Evolutionary conservation across 2,113 vertebrate species (phyloP), one percentile per base, ranked within the genome.

Genomic region (Mastomys natalensis): DNA sequence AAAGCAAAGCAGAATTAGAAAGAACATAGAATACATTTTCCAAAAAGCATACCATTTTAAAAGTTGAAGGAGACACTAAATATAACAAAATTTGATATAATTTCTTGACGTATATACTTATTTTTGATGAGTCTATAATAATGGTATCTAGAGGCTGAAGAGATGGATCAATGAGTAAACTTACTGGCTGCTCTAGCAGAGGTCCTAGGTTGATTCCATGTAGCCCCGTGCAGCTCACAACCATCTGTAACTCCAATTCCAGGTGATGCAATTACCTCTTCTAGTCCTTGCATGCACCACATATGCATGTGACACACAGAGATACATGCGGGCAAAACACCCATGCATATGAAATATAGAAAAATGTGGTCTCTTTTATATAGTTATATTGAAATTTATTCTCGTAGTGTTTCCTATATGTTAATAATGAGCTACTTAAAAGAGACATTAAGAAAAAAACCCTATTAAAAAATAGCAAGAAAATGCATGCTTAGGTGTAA

Each of bases 61-160:
- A 7, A 45, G 2, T 66, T 2, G 60, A 94, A 34, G 2, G 70
- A 53, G 10, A 0, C 66, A 26, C 11, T 58, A 40, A 88, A 15
- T 6, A 77, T 78, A 45, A 40, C 51, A 80, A n/a, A 51, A 66
- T 45, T 26, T 64, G 45, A 40, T 16, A 70, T 5, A 66, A 45
- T 78, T 92, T 94, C 40, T 94, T 68, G 0, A 62, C 87, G 15
- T 90, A 64, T 77, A 70, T 84, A 68, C 31, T 91, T 48, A 70
- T 76, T 62, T 73, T 6, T 60, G 70, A 87, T 37, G 72, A n/a
- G n/a, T 64, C 45, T 91, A 86, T 48, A 60, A 72, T 87, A 8
- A 34, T 34, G 15, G 1, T 80, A 26, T 80, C 21, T n/a, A 82
- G 53, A 43, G 51, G 10, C 53, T 26, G 53, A 82, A n/a, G 37